These are phyloP conservation scores for Oncorhynchus keta DNA, from an alignment of 2,113 vertebrate species.

Conservation along the genomic window DNA sequence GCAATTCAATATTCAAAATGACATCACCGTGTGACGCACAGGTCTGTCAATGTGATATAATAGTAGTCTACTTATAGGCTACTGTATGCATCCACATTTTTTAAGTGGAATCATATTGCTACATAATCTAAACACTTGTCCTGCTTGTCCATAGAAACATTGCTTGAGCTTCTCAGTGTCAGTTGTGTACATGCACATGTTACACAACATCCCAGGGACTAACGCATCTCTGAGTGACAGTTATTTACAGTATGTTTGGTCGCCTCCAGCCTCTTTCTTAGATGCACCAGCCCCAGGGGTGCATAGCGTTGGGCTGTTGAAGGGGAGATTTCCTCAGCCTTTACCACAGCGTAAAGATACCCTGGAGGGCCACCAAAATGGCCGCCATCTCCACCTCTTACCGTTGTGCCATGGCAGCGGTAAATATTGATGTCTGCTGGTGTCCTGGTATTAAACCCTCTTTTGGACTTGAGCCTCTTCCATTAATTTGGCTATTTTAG, in stretches of 20 bases:
- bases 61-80: not conserved
- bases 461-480: slow-evolving; percentile 60
- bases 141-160: not conserved
- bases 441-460: slow-evolving; percentile 54
- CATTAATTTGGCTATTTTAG: slow-evolving; percentile 71
- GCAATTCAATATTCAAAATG: too few relatives aligned
- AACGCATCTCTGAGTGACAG: not conserved
- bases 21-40: too few relatives aligned
- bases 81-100: not conserved
- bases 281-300: not conserved
- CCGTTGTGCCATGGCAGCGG: slow-evolving; percentile 54
- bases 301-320: not conserved
- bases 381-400: slow-evolving; percentile 1
- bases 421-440: slow-evolving; percentile 64
- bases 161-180: not conserved
- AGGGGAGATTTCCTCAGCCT: not conserved
- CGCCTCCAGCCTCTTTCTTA: not conserved
- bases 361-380: slow-evolving; percentile 9
- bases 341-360: not conserved
- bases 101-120: not conserved
- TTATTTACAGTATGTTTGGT: not conserved
- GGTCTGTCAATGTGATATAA: too few relatives aligned
- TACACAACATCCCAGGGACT: not conserved
- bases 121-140: not conserved
- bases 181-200: not conserved